Evolutionary conservation across 2,888 invertebrate genomes (phyloP), one percentile per base, ranked within the genome.

Genomic region (Halictus ligatus): DNA sequence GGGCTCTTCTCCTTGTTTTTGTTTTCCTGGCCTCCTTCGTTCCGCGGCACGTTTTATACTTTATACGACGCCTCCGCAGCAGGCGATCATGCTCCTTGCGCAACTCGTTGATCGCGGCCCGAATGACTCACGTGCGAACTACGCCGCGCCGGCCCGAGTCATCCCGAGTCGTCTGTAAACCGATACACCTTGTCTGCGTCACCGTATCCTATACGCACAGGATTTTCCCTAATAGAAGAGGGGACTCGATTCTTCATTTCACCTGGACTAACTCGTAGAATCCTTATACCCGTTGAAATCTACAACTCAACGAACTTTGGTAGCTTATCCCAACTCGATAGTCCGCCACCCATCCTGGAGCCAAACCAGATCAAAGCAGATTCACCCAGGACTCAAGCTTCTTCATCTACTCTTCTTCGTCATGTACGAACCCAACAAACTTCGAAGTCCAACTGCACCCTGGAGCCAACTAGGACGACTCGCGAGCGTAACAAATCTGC

Each of bases 81-180:
- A 54, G 7, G 13, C 78, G 85, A 81, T 80, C 81, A 76, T 72
- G 81, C 78, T 80, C 73, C 84, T 90, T 88, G 87, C 89, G 89
- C 89, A 90, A 90, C 79, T 29, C 67, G 80, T 72, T 76, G 87
- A 89, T 90, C 84, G 79, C 80, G 81, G 73, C 87, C 76, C 83
- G 80, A 80, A 75, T 90, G 90, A 90, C 86, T 90, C 90, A 90
- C 77, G 76, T 50, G 78, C 64, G 74, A 86, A 75, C 84, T 79
- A 84, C 67, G 86, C 67, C 35, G 74, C 67, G 85, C 71, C 54
- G 72, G 77, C 67, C 58, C 67, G 78, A 83, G 76, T 88, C 84
- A 80, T 86, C 84, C 79, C 77, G 77, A 77, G 64, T 84, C 72
- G 80, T 67, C 84, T 73, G 79, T 76, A 85, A 84, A 81, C 75